A percentile compares a stretch with the other conserved stretches of the same genome.
phyloP scores from a whole-genome alignment of 2,113 vertebrate genomes.

The Heloderma charlesbogerti region DNA sequence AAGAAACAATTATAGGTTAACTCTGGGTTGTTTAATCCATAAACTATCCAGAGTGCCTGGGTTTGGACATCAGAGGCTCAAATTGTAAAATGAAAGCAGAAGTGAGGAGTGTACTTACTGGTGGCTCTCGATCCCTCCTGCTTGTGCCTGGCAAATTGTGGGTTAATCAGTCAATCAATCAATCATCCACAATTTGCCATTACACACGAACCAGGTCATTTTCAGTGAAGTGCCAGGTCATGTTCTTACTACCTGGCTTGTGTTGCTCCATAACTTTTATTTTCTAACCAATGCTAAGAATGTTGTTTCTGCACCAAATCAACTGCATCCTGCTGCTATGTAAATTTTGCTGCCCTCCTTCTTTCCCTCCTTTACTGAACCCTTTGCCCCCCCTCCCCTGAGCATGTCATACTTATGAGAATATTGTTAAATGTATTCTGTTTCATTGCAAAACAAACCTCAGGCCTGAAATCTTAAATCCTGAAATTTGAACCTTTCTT shows the following conservation, averaged over 20 bases:
- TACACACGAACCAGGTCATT: not conserved
- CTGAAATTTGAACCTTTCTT: conserved; percentile 35
- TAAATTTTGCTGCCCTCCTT: conserved; percentile 5
- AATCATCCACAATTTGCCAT: too few relatives aligned
- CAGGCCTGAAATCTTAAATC: not conserved
- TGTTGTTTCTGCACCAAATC: conserved; percentile 17
- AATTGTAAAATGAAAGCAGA: too few relatives aligned
- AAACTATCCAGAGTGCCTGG: too few relatives aligned
- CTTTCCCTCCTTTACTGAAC: not conserved
- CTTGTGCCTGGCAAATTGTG: too few relatives aligned
- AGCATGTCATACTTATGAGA: not conserved
- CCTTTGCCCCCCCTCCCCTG: too few relatives aligned
- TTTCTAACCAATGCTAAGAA: conserved; percentile 37
- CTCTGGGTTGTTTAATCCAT: too few relatives aligned
- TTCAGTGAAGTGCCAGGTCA: conserved; percentile 22
- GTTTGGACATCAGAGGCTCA: too few relatives aligned
- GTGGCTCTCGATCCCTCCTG: too few relatives aligned
- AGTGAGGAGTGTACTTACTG: too few relatives aligned
- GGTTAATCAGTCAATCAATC: too few relatives aligned
- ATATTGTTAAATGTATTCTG: not conserved
- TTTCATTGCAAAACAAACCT: conserved; percentile 5
- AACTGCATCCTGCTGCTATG: conserved; percentile 43
- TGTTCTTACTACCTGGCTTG: conserved; percentile 26
- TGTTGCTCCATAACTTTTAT: conserved; percentile 46
- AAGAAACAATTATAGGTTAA: too few relatives aligned